phyloP scores from a whole-genome alignment of 2,797 vertebrate genomes.

The Apogon talboti region DNA sequence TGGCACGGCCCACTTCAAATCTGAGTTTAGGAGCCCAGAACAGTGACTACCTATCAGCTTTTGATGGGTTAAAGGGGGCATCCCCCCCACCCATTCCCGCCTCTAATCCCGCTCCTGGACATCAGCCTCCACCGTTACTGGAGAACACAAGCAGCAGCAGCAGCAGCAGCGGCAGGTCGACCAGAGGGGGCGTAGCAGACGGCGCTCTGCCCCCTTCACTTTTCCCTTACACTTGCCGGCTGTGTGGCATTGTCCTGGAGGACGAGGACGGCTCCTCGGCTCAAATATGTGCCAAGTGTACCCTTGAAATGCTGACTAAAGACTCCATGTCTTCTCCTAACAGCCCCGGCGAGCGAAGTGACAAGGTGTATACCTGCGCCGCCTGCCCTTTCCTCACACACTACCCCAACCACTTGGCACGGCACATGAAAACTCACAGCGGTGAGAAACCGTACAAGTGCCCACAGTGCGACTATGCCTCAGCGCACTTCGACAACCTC shows the following conservation, averaged over 20 bases:
- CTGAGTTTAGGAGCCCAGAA: conserved; percentile 81
- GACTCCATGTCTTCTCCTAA: conserved; percentile 76
- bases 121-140: conserved; percentile 67
- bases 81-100: conserved; percentile 69
- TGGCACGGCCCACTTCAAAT: conserved; percentile 80
- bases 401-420: conserved; percentile 96
- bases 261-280: conserved; percentile 89
- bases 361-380: conserved; percentile 93
- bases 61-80: conserved; percentile 78
- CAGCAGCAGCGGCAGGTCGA: conserved; percentile 44
- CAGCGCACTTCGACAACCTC: conserved; percentile 96
- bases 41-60: conserved; percentile 86
- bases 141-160: conserved; percentile 37
- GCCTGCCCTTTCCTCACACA: conserved; percentile 95
- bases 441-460: conserved; percentile 97
- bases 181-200: conserved; percentile 58
- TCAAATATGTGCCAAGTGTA: conserved; percentile 92
- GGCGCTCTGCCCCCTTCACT: conserved; percentile 84
- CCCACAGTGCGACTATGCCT: conserved; percentile 94
- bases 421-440: conserved; percentile 99
- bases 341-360: conserved; percentile 82
- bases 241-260: conserved; percentile 91
- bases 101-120: conserved; percentile 63
- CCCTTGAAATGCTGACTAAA: conserved; percentile 88
- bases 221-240: conserved; percentile 92